These are phyloP conservation scores for Brienomyrus brachyistius DNA, from an alignment of 2,113 vertebrate genomes.

Conservation along the genomic window DNA sequence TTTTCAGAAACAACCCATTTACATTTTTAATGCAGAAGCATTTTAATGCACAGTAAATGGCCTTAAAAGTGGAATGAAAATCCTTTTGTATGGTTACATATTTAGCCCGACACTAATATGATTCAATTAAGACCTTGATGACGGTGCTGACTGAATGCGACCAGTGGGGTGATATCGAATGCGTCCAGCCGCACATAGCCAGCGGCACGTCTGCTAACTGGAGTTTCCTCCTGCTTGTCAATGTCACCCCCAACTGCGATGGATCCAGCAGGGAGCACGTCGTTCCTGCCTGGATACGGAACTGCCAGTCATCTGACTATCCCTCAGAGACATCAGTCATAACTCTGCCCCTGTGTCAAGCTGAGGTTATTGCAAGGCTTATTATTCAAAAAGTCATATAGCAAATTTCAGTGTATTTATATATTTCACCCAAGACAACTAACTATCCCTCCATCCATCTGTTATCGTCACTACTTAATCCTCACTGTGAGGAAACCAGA, in stretches of 20 bases:
- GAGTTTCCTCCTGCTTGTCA: background rate
- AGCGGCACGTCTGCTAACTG: background rate
- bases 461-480: no score
- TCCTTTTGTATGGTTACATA: background rate
- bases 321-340: background rate
- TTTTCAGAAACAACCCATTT: background rate
- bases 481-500: no score
- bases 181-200: background rate
- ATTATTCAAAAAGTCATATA: background rate
- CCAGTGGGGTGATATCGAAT: background rate
- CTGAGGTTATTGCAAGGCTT: background rate
- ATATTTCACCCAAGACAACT: background rate
- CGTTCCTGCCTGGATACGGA: background rate
- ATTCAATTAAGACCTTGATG: background rate
- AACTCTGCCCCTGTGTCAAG: constrained; percentile 12
- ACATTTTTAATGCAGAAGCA: background rate
- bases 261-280: background rate
- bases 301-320: background rate
- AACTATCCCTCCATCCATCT: background rate
- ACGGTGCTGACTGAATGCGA: background rate
- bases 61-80: background rate
- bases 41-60: background rate
- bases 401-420: background rate
- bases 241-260: background rate
- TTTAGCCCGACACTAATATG: background rate